Base-by-base conservation (phyloP, 1,140 invertebrate species). In the Gonatopus flavifemur region DNA sequence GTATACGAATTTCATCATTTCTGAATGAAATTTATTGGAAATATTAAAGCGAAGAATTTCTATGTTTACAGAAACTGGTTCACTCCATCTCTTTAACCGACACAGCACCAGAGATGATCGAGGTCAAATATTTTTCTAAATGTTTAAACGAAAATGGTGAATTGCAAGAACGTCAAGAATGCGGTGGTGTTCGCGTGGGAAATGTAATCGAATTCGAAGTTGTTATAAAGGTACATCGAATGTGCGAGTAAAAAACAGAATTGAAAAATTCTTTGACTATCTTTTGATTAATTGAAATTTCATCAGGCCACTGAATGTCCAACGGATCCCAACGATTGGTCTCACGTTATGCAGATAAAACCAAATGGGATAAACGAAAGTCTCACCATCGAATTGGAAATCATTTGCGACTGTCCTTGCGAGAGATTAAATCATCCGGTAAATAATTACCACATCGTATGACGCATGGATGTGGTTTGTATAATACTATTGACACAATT, bases 311-410 rank as follows among this genome's bases (percentile, higher is more conserved):
- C 69, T 1, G 64, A 79, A 58, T 89, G 83, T 70, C 85, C 81
- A 8, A 62, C 69, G 22, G 79, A 89, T 67, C 76, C 71, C 8
- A 72, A 69, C 13, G 80, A 89, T 47, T 88, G 85, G 82, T 78
- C 80, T 2, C 83, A 87, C 68, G 81, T 68, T 12, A 82, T 91
- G 49, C 67, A 83, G 49, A 89, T 93, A 37, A 88, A 88, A 69
- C 89, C 89, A 3, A 83, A 87, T 44, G 89, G 89, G 28, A 77
- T 93, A 16, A 84, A 84, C 43, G 91, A 93, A 67, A 85, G 82
- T 64, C 66, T 93, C 13, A 79, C 70, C 4, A 75, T 93, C 33
- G 83, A 90, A 30, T 59, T 93, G 35, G 82, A 88, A 48, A 80
- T 91, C 57, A 77, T 91, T 19, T 91, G 88, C 62, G 79, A 85